These are phyloP conservation scores for Argentina silus DNA, from an alignment of 2,797 vertebrate species.

Conservation along the genomic window DNA sequence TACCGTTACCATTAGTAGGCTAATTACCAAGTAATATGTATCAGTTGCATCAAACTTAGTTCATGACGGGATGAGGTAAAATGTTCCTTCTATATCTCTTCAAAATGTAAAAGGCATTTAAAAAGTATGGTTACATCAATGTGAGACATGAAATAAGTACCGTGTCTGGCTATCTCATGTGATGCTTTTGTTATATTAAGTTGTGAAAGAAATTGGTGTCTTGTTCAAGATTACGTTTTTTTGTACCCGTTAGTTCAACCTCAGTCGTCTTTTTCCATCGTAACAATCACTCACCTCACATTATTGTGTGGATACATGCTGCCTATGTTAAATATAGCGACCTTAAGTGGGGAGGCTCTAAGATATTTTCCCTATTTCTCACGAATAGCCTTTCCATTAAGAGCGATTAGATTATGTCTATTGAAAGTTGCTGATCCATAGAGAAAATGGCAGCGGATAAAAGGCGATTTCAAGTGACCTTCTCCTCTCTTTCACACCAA, in stretches of 20 bases:
- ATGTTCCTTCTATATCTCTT: too few relatives aligned
- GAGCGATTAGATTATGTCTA: slow-evolving; percentile 94
- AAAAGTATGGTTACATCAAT: too few relatives aligned
- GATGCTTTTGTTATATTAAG: too few relatives aligned
- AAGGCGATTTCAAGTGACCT: slow-evolving; percentile 97
- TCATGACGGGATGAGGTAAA: too few relatives aligned
- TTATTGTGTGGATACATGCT: slow-evolving; percentile 33
- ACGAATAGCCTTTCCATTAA: slow-evolving; percentile 86
- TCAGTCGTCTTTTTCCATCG: not conserved
- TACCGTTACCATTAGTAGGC: not conserved
- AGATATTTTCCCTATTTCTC: slow-evolving; percentile 78
- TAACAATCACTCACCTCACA: not conserved
- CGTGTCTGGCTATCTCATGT: too few relatives aligned
- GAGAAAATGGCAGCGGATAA: slow-evolving; percentile 92
- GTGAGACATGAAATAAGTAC: too few relatives aligned
- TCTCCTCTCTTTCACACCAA: slow-evolving; percentile 94
- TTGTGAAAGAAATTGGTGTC: too few relatives aligned
- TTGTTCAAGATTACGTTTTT: too few relatives aligned
- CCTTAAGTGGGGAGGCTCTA: slow-evolving; percentile 57
- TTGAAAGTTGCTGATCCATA: slow-evolving; percentile 96
- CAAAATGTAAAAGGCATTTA: too few relatives aligned
- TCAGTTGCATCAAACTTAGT: too few relatives aligned
- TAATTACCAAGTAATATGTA: too few relatives aligned
- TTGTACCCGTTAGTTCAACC: too few relatives aligned
- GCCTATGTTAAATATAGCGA: slow-evolving; percentile 48